Percentiles rank a stretch among this genome's conserved stretches.
Conservation (phyloP, 2,797 vertebrate species). For the Enteromius unitaeniatus region DNA sequence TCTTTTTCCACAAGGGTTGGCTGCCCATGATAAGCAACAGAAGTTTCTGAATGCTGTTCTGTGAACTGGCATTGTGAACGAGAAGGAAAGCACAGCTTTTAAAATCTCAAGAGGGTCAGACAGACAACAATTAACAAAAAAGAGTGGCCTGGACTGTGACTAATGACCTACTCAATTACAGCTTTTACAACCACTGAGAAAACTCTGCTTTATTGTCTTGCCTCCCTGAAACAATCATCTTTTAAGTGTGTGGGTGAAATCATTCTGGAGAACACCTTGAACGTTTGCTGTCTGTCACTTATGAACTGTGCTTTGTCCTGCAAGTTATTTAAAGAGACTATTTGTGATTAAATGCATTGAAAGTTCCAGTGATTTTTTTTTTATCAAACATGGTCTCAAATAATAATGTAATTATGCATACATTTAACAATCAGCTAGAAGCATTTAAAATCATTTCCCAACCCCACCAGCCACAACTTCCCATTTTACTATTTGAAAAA, state of each 20-base stretch:
- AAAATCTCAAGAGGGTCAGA: slow-evolving; percentile 52
- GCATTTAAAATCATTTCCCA: not conserved
- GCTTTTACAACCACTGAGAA: slow-evolving; percentile 50
- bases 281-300: not conserved
- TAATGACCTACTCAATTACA: slow-evolving; percentile 60
- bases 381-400: not conserved
- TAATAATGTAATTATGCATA: not conserved
- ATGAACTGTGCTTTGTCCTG: not conserved
- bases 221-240: slow-evolving; percentile 24
- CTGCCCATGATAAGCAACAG: not conserved
- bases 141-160: slow-evolving; percentile 48
- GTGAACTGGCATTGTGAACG: slow-evolving; percentile 26
- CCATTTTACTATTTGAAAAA: not conserved
- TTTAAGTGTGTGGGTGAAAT: slow-evolving; percentile 12
- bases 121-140: slow-evolving; percentile 57
- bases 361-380: not conserved
- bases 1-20: slow-evolving; percentile 12
- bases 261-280: not conserved
- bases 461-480: not conserved
- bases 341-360: not conserved
- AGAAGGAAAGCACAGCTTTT: slow-evolving; percentile 44
- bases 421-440: not conserved
- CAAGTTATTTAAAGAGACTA: not conserved
- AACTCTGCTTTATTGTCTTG: slow-evolving; percentile 46
- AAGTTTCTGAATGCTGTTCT: slow-evolving; percentile 16